These are phyloP conservation scores for Brienomyrus brachyistius DNA, from an alignment of 2,113 vertebrate species.

Conservation along the genomic window DNA sequence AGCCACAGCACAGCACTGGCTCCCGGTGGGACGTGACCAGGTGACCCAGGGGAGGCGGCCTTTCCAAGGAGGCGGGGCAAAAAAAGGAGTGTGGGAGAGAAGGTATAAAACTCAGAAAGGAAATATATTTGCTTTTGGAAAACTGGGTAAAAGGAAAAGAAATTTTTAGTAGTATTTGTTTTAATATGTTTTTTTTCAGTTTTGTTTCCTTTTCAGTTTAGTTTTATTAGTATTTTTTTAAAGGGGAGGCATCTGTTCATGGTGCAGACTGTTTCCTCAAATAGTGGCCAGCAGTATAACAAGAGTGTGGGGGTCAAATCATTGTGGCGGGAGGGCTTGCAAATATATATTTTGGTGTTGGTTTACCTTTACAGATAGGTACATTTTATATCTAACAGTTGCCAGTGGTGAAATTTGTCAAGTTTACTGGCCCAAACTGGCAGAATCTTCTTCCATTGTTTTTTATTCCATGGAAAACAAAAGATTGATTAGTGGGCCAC, in stretches of 20 bases:
- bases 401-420: background rate
- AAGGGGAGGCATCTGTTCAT: background rate
- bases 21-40: constrained; percentile 59
- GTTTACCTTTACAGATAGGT: background rate
- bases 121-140: background rate
- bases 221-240: background rate
- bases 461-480: background rate
- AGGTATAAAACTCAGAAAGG: background rate
- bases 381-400: background rate
- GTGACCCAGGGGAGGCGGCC: constrained; percentile 42
- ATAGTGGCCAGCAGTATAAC: background rate
- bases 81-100: background rate
- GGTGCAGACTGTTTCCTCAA: background rate
- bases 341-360: background rate
- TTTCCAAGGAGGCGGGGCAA: constrained; percentile 21
- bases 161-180: background rate
- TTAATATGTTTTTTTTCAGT: background rate
- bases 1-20: constrained; percentile 61
- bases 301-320: background rate
- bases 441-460: background rate
- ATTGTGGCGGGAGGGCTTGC: background rate
- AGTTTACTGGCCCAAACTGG: background rate
- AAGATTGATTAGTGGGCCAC: background rate
- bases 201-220: background rate
- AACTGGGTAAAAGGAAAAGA: background rate